Conservation (phyloP, 2,888 invertebrate species). For the Andrena haemorrhoa region DNA sequence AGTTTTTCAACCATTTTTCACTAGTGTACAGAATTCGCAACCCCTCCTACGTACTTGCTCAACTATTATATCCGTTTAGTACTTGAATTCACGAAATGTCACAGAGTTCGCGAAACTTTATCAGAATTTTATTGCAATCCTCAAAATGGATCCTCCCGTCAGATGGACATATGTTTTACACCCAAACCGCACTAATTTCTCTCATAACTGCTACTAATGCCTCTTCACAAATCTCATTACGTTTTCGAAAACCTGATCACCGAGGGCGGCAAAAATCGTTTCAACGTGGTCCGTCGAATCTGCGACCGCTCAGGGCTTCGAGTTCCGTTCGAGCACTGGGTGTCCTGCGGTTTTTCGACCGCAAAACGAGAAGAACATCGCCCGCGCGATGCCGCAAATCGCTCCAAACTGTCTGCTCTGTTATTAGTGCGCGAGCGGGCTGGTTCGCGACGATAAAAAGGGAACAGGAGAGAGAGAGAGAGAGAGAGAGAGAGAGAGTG, state of each 20-base stretch:
- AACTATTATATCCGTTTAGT: no score
- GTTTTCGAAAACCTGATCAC: conserved; percentile 32
- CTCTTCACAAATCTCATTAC: background rate
- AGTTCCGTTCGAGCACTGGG: conserved; percentile 31
- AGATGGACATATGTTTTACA: background rate
- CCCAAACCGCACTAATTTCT: background rate
- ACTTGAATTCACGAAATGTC: no score
- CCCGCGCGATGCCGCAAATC: conserved; percentile 60
- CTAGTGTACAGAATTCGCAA: background rate
- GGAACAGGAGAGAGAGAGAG: background rate
- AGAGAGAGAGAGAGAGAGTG: background rate
- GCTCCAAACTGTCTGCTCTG: conserved; percentile 49
- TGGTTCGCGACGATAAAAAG: conserved; percentile 27
- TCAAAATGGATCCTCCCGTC: background rate
- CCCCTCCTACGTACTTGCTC: no score
- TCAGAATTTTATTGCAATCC: background rate
- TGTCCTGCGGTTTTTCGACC: conserved; percentile 71
- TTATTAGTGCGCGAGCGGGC: conserved; percentile 51
- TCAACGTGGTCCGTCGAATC: conserved; percentile 20
- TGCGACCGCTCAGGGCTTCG: background rate
- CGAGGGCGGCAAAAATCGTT: conserved; percentile 27
- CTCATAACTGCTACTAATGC: no score
- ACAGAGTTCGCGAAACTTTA: background rate
- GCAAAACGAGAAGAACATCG: conserved; percentile 45
- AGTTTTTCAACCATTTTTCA: background rate